These are phyloP conservation scores for Cryptus armator DNA, from an alignment of 2,888 invertebrate species.

Conservation along the genomic window DNA sequence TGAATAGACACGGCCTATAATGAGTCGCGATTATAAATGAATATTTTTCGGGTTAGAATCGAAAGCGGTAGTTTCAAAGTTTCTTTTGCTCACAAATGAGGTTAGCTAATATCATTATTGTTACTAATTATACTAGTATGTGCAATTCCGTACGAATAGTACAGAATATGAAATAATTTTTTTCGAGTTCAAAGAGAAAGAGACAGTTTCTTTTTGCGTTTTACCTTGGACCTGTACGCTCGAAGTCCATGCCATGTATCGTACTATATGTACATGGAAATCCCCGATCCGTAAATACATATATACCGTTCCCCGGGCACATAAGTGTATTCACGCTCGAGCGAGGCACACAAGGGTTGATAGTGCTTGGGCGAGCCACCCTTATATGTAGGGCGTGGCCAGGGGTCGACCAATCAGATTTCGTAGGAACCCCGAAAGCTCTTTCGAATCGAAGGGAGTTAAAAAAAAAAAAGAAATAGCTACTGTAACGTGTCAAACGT, in stretches of 20 bases:
- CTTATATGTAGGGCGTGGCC: conserved; percentile 83
- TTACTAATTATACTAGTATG: no score
- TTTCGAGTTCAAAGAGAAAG: not conserved
- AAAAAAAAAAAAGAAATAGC: conserved; percentile 1
- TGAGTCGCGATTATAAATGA: no score
- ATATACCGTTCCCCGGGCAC: conserved; percentile 39
- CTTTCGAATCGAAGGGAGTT: conserved; percentile 54
- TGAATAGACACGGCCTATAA: no score
- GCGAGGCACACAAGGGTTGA: conserved; percentile 80
- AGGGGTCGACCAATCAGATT: conserved; percentile 81
- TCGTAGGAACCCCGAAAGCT: conserved; percentile 73
- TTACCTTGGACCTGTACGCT: conserved; percentile 41
- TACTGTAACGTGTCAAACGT: conserved; percentile 18
- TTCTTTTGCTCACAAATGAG: no score
- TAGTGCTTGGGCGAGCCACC: conserved; percentile 80
- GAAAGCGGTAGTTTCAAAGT: no score
- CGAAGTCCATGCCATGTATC: conserved; percentile 65
- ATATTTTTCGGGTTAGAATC: no score
- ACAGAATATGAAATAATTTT: no score
- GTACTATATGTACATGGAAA: conserved; percentile 43
- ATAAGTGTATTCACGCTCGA: conserved; percentile 76
- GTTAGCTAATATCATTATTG: no score
- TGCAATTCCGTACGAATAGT: no score
- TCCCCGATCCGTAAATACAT: conserved; percentile 64
- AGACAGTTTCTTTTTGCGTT: not conserved